Evolutionary conservation across 2,797 vertebrate genomes (phyloP).

Genomic region (Calcarius lapponicus): DNA sequence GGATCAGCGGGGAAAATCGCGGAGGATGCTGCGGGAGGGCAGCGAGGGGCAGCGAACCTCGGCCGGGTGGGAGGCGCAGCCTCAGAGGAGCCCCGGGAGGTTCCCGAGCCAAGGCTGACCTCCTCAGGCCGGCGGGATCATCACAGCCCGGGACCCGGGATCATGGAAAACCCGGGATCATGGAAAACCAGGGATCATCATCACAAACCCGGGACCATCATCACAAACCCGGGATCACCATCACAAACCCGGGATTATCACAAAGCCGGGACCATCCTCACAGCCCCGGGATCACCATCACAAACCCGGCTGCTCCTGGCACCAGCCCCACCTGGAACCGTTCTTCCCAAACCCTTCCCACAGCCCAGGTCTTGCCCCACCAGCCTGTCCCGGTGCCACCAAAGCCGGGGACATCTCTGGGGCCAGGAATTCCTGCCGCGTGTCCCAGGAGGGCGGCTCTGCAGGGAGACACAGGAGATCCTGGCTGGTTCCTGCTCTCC

Average conservation of each 20-base stretch:
- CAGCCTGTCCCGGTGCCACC: fast-evolving
- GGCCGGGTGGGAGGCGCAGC: fast-evolving
- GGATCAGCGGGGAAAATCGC: fast-evolving
- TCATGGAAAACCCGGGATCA: no score
- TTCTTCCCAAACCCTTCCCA: fast-evolving
- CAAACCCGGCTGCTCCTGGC: background rate
- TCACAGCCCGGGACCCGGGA: background rate
- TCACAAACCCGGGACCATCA: no score
- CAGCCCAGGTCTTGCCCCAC: background rate
- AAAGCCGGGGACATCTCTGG: fast-evolving
- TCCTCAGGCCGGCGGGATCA: slow-evolving; percentile 36
- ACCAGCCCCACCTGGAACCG: background rate
- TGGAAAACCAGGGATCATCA: no score
- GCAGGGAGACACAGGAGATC: fast-evolving
- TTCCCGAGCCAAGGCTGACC: slow-evolving; percentile 48
- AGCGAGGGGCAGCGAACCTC: background rate
- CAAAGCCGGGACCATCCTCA: no score
- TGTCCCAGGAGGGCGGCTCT: fast-evolving
- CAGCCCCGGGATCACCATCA: no score
- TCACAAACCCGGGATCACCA: no score
- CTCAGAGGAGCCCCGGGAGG: background rate
- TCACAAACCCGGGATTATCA: background rate
- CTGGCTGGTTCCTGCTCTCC: background rate
- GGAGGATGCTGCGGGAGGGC: background rate
- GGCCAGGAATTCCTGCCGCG: fast-evolving